Conservation (phyloP, 2,113 vertebrate genomes). For the Megaceryle maxima region DNA sequence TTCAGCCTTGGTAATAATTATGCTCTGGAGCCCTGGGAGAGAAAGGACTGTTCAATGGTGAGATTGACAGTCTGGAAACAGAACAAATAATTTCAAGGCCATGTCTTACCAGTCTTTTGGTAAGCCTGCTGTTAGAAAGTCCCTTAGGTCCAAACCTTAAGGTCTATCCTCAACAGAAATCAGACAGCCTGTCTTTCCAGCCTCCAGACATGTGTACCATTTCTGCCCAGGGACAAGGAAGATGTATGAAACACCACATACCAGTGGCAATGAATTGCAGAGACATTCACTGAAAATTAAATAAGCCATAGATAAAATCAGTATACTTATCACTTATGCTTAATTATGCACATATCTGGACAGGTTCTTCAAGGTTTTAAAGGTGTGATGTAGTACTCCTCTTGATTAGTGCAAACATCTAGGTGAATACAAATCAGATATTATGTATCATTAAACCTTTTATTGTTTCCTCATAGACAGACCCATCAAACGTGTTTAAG, state of each 20-base stretch:
- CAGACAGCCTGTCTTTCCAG: neutral
- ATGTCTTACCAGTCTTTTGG: neutral
- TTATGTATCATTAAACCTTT: neutral
- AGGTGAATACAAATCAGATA: neutral
- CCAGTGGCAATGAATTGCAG: neutral
- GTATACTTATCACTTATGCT: neutral
- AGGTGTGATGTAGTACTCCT: neutral
- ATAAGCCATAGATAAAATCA: neutral
- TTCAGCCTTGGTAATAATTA: conserved; percentile 8
- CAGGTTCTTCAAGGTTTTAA: neutral
- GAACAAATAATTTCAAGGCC: neutral
- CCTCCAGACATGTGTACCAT: neutral
- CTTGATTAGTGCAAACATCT: neutral
- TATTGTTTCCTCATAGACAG: neutral
- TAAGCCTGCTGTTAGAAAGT: neutral
- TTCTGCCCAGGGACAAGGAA: neutral
- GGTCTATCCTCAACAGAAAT: neutral
- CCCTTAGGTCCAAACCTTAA: neutral
- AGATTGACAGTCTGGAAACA: neutral
- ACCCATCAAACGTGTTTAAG: neutral
- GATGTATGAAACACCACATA: neutral
- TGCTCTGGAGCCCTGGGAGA: neutral
- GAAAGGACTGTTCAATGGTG: neutral
- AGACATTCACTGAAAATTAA: neutral
- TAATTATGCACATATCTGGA: neutral